Evolutionary conservation across 1,140 invertebrate genomes (phyloP).

Genomic region (Drosophila mayri): DNA sequence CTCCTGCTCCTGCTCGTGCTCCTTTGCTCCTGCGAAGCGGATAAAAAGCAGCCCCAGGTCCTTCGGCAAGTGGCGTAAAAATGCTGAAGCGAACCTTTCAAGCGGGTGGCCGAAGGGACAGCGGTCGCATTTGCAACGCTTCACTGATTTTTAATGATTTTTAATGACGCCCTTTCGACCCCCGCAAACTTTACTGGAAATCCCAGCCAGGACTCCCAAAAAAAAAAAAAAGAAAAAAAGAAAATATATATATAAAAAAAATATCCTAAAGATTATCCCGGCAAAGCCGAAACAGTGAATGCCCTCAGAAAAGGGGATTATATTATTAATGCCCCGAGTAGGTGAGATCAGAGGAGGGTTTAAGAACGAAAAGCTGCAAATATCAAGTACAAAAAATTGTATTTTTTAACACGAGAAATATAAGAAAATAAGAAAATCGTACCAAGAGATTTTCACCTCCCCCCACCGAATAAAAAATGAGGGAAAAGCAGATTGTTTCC

Average conservation of each 20-base stretch:
- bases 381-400: not conserved
- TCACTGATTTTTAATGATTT: constrained; percentile 76
- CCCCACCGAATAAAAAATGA: not conserved
- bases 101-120: constrained; percentile 53
- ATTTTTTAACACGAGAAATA: not conserved
- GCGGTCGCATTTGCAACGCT: constrained; percentile 63
- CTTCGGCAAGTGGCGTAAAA: constrained; percentile 42
- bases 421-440: not conserved
- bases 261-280: constrained; percentile 11
- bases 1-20: not conserved
- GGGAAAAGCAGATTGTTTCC: not conserved
- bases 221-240: constrained; percentile 7
- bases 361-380: not conserved
- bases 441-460: not conserved
- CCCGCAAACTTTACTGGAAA: constrained; percentile 18
- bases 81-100: constrained; percentile 39
- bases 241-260: constrained; percentile 2
- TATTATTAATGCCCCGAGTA: constrained; percentile 3
- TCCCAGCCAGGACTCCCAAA: not conserved
- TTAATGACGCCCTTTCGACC: constrained; percentile 54
- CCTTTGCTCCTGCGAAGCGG: not conserved
- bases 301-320: not conserved
- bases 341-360: not conserved
- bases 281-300: constrained; percentile 8
- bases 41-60: constrained; percentile 5